These are phyloP conservation scores for Ectobius pallidus DNA, from an alignment of 2,888 invertebrate genomes.

Conservation along the genomic window DNA sequence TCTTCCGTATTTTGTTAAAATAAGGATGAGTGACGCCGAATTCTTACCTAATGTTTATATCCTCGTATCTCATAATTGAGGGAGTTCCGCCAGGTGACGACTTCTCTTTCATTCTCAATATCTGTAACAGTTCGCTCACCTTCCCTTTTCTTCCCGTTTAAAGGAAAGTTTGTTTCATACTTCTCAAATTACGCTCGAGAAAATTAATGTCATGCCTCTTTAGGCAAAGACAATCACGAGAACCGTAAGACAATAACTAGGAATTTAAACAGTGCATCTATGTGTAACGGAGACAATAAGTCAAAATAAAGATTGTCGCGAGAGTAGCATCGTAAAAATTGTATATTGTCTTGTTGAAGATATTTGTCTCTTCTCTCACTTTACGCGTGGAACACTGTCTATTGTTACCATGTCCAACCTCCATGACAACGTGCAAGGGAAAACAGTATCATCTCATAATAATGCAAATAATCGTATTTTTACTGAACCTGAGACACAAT, in stretches of 20 bases:
- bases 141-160: not conserved
- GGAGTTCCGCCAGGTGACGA: not conserved
- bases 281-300: not conserved
- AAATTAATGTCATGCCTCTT: not conserved
- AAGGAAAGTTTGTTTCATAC: not conserved
- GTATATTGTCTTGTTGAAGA: not conserved
- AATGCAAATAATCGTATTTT: conserved; percentile 7
- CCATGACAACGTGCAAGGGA: conserved; percentile 19
- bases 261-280: not conserved
- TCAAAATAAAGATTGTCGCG: not conserved
- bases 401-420: not conserved
- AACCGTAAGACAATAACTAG: not conserved
- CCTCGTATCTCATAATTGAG: too few relatives aligned
- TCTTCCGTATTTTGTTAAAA: too few relatives aligned
- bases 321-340: not conserved
- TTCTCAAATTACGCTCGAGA: not conserved
- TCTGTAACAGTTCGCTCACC: not conserved
- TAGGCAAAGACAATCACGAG: not conserved
- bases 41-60: too few relatives aligned
- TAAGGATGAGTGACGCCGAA: too few relatives aligned
- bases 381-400: not conserved
- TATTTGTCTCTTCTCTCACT: not conserved
- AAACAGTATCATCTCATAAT: conserved; percentile 19
- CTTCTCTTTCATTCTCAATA: not conserved
- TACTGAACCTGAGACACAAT: conserved; percentile 10